Evolutionary conservation across 2,797 vertebrate species (phyloP).

Genomic region (Lindbergichthys nudifrons): DNA sequence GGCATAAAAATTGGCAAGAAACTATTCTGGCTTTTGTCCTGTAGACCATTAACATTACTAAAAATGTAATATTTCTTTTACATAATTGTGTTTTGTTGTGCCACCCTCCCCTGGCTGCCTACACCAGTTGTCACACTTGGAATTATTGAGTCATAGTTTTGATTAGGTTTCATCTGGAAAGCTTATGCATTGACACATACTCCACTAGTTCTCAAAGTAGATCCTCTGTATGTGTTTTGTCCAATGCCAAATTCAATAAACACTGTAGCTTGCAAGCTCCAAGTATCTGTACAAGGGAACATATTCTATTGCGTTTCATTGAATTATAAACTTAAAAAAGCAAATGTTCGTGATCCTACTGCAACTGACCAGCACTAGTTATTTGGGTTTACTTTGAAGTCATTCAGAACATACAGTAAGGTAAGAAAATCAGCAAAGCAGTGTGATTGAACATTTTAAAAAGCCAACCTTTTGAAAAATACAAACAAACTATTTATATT

Average conservation of each 20-base stretch:
- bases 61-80: slow-evolving; percentile 34
- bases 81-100: slow-evolving; percentile 46
- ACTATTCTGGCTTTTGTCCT: slow-evolving; percentile 67
- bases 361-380: background rate
- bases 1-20: slow-evolving; percentile 66
- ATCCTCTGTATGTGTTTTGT: slow-evolving; percentile 20
- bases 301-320: slow-evolving; percentile 15
- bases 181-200: slow-evolving; percentile 40
- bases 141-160: slow-evolving; percentile 54
- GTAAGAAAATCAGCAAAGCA: background rate
- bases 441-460: too few relatives aligned
- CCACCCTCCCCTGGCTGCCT: background rate
- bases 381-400: background rate
- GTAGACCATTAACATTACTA: slow-evolving; percentile 54
- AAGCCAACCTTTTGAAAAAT: slow-evolving; percentile 32
- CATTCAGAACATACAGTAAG: background rate
- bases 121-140: slow-evolving; percentile 14
- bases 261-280: slow-evolving; percentile 1
- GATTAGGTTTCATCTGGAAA: slow-evolving; percentile 40
- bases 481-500: background rate
- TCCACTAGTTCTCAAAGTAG: slow-evolving; percentile 4
- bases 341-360: background rate
- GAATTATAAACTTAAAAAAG: slow-evolving; percentile 4
- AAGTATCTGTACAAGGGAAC: slow-evolving; percentile 6
- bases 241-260: slow-evolving; percentile 32